phyloP scores from a whole-genome alignment of 2,888 invertebrate species.

The Yponomeuta malinellus region DNA sequence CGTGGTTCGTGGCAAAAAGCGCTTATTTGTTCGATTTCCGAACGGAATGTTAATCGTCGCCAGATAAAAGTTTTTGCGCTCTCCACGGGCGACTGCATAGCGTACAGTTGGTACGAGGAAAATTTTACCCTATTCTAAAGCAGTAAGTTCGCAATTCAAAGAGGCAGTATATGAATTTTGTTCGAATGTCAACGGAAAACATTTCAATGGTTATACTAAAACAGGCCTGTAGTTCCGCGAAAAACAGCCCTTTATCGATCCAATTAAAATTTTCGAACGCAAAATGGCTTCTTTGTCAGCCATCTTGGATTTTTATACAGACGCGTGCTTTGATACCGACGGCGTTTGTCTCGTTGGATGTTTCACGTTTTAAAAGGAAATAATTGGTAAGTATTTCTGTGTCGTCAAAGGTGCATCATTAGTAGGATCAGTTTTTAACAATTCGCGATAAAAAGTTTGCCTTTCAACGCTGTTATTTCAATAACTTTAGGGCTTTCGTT shows the following conservation, averaged over 20 bases:
- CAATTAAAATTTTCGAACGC: constrained; percentile 67
- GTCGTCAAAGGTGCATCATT: not conserved
- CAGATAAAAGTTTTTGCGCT: constrained; percentile 47
- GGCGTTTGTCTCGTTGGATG: not conserved
- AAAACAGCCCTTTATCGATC: constrained; percentile 51
- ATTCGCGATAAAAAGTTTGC: not conserved
- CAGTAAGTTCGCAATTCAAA: not conserved
- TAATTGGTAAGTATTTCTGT: not conserved
- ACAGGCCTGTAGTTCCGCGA: constrained; percentile 37
- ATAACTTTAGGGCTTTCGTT: not conserved
- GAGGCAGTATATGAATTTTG: not conserved
- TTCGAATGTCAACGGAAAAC: not conserved
- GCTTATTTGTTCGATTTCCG: constrained; percentile 57
- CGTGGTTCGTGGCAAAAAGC: constrained; percentile 49
- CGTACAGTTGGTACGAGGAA: not conserved
- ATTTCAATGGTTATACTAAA: not conserved
- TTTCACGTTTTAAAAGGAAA: not conserved
- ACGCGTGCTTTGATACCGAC: constrained; percentile 8
- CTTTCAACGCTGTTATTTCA: not conserved
- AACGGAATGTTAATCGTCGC: constrained; percentile 50
- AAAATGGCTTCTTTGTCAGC: constrained; percentile 65
- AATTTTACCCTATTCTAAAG: not conserved
- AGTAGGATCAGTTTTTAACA: not conserved
- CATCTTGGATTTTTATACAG: constrained; percentile 42
- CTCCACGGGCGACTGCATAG: constrained; percentile 26